Percentiles rank a stretch among this genome's conserved stretches.
phyloP scores from a whole-genome alignment of 2,797 vertebrate genomes.

The Lagorchestes hirsutus region DNA sequence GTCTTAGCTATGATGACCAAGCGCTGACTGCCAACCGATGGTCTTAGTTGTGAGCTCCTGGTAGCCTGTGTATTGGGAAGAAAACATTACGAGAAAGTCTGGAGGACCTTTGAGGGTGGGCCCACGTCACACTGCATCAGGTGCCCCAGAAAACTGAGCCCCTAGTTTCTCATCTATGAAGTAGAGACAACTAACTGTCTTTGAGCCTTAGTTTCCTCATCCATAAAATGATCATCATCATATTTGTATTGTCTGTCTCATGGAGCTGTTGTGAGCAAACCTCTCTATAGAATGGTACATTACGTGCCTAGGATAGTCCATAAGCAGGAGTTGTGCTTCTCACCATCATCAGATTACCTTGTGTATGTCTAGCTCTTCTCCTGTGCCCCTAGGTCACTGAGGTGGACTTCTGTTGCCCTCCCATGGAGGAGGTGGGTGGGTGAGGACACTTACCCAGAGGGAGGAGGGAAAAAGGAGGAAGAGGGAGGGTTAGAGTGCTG shows the following conservation, averaged over 20 bases:
- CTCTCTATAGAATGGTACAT: not conserved
- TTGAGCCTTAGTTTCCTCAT: not conserved
- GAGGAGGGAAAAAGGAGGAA: not conserved
- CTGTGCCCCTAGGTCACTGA: not conserved
- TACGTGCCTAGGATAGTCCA: not conserved
- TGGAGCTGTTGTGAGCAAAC: not conserved
- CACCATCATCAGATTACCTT: not conserved
- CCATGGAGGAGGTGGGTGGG: not conserved
- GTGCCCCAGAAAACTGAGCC: not conserved
- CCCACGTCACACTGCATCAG: not conserved
- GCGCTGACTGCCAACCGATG: not conserved
- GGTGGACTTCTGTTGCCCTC: not conserved
- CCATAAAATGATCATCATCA: not conserved
- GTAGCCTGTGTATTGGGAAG: not conserved
- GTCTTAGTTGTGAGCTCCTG: not conserved
- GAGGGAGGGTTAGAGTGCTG: not conserved
- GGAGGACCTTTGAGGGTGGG: not conserved
- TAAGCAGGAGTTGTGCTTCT: not conserved
- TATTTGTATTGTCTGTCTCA: not conserved
- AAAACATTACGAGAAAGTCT: not conserved
- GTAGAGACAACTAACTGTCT: not conserved
- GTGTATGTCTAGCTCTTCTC: not conserved
- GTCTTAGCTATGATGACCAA: not conserved
- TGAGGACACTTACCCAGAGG: not conserved
- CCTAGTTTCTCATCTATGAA: not conserved